Evolutionary conservation across 1,140 invertebrate genomes (phyloP).

Genomic region (Paraescarpia echinospica): DNA sequence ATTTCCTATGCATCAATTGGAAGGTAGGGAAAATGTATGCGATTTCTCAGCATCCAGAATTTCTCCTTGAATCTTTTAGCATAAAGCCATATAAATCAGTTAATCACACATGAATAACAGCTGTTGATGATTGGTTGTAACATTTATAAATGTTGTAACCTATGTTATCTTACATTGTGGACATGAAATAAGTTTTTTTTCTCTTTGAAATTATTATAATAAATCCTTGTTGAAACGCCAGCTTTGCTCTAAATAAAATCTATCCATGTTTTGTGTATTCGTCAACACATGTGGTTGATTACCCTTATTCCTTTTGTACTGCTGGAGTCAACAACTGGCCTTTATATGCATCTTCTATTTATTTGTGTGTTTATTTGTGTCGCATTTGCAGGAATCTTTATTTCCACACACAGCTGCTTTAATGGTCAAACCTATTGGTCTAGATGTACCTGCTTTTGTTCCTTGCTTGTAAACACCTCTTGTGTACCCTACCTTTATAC

Average conservation of each 20-base stretch:
- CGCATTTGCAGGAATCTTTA: background rate
- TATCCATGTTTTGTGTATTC: background rate
- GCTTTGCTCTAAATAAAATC: background rate
- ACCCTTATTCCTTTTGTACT: background rate
- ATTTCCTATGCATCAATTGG: no score
- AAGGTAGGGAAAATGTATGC: background rate
- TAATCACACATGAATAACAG: background rate
- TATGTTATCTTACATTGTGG: background rate
- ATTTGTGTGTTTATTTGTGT: background rate
- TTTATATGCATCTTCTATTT: background rate
- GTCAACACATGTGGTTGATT: background rate
- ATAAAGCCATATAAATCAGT: no score
- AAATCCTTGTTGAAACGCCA: background rate
- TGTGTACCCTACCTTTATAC: background rate
- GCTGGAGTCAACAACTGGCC: background rate
- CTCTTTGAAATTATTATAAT: background rate
- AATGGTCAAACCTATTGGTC: background rate
- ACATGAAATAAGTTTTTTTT: background rate
- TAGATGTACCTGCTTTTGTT: background rate
- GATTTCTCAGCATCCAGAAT: background rate
- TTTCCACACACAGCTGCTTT: background rate
- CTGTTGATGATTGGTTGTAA: background rate
- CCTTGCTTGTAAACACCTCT: no score
- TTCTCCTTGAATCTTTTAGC: background rate
- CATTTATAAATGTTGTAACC: background rate